phyloP scores from a whole-genome alignment of 1,140 invertebrate species.

The Dendrolimus kikuchii region DNA sequence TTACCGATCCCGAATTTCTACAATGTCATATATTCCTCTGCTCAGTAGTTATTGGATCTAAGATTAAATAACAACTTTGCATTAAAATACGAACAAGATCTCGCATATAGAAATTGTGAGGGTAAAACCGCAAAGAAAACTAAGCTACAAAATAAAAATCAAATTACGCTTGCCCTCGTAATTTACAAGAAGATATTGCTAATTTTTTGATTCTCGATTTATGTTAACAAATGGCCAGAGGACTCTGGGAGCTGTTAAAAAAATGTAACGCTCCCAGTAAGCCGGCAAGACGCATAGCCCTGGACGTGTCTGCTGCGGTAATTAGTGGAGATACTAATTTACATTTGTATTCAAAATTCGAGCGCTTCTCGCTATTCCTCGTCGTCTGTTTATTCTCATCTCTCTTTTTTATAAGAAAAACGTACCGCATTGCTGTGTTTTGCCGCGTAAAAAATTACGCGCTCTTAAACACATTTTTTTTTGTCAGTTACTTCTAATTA shows the following conservation, averaged over 20 bases:
- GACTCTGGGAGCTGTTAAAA: slow-evolving; percentile 45
- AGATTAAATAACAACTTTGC: too few species aligned
- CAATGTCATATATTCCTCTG: too few species aligned
- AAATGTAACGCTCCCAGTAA: slow-evolving; percentile 58
- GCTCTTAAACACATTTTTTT: slow-evolving; percentile 62
- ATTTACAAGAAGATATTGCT: too few species aligned
- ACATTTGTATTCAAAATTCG: slow-evolving; percentile 75
- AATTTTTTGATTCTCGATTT: slow-evolving; percentile 5
- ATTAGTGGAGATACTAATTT: slow-evolving; percentile 74
- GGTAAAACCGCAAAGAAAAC: too few species aligned
- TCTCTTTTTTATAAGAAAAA: slow-evolving; percentile 57
- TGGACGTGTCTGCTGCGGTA: slow-evolving; percentile 65
- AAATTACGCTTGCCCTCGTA: too few species aligned
- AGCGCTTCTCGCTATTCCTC: slow-evolving; percentile 68
- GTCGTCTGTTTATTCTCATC: slow-evolving; percentile 70
- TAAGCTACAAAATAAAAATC: too few species aligned
- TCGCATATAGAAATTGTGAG: too few species aligned
- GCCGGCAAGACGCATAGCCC: slow-evolving; percentile 66
- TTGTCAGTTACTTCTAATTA: slow-evolving; percentile 13
- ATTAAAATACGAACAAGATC: too few species aligned
- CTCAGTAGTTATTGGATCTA: too few species aligned
- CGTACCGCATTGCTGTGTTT: slow-evolving; percentile 69
- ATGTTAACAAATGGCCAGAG: slow-evolving; percentile 46
- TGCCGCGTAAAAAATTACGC: slow-evolving; percentile 64
- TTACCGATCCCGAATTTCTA: too few species aligned